These are phyloP conservation scores for Strigops habroptila DNA, from an alignment of 2,113 vertebrate genomes.

Conservation along the genomic window DNA sequence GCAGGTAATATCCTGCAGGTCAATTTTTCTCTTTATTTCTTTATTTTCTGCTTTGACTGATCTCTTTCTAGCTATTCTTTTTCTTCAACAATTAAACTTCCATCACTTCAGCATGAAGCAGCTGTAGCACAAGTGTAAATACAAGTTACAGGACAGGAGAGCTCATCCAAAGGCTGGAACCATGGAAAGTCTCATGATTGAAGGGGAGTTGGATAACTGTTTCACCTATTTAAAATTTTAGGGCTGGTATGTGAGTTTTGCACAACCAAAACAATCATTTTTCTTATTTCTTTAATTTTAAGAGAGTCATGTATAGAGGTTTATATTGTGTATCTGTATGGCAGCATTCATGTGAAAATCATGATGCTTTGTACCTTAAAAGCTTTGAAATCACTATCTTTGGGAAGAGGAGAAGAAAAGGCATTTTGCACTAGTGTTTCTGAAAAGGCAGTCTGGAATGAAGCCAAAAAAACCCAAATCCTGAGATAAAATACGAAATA, in stretches of 20 bases:
- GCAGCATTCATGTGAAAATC: not conserved
- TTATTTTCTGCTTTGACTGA: not conserved
- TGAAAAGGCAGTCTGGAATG: not conserved
- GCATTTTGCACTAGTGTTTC: not conserved
- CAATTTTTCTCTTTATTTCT: not conserved
- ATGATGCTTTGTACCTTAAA: not conserved
- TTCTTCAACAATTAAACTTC: not conserved
- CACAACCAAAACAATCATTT: not conserved
- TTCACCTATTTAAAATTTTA: not conserved
- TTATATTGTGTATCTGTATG: not conserved
- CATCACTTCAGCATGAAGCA: not conserved
- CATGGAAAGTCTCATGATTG: not conserved
- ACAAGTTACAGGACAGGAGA: not conserved
- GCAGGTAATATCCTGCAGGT: not conserved
- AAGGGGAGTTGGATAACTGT: not conserved
- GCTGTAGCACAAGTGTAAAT: not conserved
- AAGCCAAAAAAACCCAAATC: not conserved
- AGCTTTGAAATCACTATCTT: not conserved
- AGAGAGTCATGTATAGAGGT: not conserved
- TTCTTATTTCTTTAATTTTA: not conserved
- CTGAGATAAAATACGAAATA: not conserved
- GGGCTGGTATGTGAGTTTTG: not conserved
- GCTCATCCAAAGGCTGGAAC: not conserved
- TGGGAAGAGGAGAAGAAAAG: not conserved
- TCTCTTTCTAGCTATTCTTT: not conserved